Evolutionary conservation across 2,888 invertebrate species (phyloP).

Genomic region (Pimpla rufipes): DNA sequence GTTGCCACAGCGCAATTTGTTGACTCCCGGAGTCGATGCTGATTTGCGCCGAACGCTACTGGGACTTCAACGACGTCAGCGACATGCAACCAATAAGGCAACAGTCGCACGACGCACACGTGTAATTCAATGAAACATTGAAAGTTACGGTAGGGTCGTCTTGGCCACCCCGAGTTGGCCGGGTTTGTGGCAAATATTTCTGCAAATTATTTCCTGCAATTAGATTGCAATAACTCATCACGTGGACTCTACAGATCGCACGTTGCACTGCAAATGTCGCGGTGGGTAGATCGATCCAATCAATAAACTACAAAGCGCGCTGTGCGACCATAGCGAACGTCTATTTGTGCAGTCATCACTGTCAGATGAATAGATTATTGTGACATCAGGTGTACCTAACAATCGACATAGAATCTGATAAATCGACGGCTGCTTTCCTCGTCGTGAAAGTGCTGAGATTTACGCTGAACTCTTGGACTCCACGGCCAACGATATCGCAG

Average conservation of each 20-base stretch:
- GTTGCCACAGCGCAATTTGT: constrained; percentile 57
- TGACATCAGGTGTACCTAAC: too few relatives aligned
- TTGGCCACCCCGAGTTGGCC: too few relatives aligned
- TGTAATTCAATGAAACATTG: background rate
- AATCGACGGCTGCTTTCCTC: background rate
- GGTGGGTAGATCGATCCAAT: constrained; percentile 26
- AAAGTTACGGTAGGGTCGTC: too few relatives aligned
- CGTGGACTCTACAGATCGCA: too few relatives aligned
- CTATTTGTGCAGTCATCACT: background rate
- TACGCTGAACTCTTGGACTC: too few relatives aligned
- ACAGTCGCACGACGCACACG: background rate
- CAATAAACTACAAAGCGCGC: background rate
- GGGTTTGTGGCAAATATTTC: background rate
- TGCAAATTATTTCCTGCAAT: background rate
- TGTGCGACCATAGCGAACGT: background rate
- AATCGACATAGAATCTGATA: background rate
- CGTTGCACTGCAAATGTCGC: background rate
- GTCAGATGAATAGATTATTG: background rate
- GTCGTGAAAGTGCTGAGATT: background rate
- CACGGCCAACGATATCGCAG: too few relatives aligned
- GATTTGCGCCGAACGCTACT: constrained; percentile 22
- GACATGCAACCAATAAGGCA: background rate
- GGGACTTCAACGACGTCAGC: constrained; percentile 6
- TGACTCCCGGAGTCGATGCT: constrained; percentile 41
- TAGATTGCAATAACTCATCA: too few relatives aligned